A percentile compares a stretch with the other conserved stretches of the same genome.
phyloP scores from a whole-genome alignment of 2,113 vertebrate species.

The Phyllostomus hastatus region DNA sequence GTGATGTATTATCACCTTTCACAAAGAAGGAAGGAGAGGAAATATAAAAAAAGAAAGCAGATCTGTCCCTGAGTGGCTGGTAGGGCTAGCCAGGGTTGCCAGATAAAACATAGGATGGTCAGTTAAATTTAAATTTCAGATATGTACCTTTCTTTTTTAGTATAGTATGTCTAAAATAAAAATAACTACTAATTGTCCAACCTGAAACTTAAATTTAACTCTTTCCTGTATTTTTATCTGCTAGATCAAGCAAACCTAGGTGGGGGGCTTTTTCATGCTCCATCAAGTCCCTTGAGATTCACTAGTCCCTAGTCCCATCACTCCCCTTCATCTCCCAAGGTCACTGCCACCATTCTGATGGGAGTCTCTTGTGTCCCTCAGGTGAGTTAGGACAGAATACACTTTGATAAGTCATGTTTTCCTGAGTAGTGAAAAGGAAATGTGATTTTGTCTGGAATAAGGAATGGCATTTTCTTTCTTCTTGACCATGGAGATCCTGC shows the following conservation, averaged over 20 bases:
- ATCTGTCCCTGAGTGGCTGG: neutral
- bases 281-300: neutral
- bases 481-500: neutral
- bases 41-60: neutral
- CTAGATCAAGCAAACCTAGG: too few species aligned
- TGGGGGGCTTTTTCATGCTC: accelerated
- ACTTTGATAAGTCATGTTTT: neutral
- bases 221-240: neutral
- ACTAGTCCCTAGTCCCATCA: too few species aligned
- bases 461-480: neutral
- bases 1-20: neutral
- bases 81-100: neutral
- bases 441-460: neutral
- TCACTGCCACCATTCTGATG: accelerated
- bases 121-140: neutral
- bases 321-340: neutral
- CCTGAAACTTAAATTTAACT: neutral
- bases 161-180: neutral
- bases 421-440: neutral
- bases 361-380: neutral
- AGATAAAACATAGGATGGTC: neutral
- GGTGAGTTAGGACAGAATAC: neutral
- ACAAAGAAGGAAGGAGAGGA: neutral
- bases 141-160: neutral
- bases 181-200: neutral